Conservation (phyloP, 2,888 invertebrate species). For the Tolmerus cingulatus region DNA sequence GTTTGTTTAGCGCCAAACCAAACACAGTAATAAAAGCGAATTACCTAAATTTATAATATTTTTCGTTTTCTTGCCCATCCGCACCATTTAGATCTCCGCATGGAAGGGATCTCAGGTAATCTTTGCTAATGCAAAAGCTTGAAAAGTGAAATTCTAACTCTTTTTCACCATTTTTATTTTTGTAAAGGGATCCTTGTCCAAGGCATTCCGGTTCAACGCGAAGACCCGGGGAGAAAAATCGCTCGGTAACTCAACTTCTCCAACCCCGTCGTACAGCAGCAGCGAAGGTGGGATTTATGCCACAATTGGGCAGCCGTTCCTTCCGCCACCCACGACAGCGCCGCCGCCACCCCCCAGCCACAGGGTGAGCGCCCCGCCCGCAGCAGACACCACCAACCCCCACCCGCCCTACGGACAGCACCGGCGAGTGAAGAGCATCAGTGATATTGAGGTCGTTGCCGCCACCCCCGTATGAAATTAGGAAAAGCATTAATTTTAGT, state of each 20-base stretch:
- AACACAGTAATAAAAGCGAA: constrained; percentile 7
- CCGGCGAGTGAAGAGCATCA: constrained; percentile 62
- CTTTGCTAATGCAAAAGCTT: not conserved
- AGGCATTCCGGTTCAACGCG: constrained; percentile 63
- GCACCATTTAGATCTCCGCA: constrained; percentile 59
- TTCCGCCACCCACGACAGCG: constrained; percentile 60
- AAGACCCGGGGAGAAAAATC: constrained; percentile 61
- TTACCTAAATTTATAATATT: constrained; percentile 13
- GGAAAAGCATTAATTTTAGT: constrained; percentile 6
- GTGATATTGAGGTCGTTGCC: constrained; percentile 60
- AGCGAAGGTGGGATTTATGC: constrained; percentile 63
- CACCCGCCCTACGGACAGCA: constrained; percentile 59
- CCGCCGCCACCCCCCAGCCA: constrained; percentile 61
- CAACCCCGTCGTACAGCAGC: constrained; percentile 64
- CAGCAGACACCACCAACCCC: constrained; percentile 49
- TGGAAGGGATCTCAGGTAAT: constrained; percentile 64
- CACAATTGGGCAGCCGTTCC: constrained; percentile 59
- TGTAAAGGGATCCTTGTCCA: constrained; percentile 61
- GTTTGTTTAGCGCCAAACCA: not conserved
- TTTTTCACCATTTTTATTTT: not conserved
- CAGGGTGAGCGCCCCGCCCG: constrained; percentile 61
- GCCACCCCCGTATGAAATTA: constrained; percentile 48
- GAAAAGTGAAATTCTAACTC: constrained; percentile 18
- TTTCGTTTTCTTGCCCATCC: constrained; percentile 8
- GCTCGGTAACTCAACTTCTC: constrained; percentile 63